phyloP scores from a whole-genome alignment of 2,888 invertebrate genomes.

The Abscondita cerata region DNA sequence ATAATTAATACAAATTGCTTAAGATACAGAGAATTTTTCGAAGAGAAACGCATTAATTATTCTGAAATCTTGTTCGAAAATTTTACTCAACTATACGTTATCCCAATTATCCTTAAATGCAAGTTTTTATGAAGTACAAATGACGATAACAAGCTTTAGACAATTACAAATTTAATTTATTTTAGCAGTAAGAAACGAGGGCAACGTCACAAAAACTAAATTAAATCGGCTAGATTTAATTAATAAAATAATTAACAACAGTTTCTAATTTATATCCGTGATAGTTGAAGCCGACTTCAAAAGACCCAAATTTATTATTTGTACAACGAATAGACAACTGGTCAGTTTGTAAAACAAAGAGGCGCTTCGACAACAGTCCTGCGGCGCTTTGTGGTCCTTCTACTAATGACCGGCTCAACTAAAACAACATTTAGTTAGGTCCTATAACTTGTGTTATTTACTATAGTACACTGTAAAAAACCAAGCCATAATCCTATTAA shows the following conservation, averaged over 20 bases:
- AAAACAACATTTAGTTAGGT: conserved; percentile 59
- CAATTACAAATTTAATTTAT: conserved; percentile 12
- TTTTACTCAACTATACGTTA: conserved; percentile 10
- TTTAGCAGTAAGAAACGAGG: background rate
- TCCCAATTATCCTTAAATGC: conserved; percentile 10
- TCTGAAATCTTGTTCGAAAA: conserved; percentile 19
- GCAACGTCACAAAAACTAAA: conserved; percentile 4
- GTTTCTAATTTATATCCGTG: conserved; percentile 13
- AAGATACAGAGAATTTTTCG: conserved; percentile 41
- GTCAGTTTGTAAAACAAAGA: conserved; percentile 32
- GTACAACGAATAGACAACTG: conserved; percentile 34
- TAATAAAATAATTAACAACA: conserved; percentile 11
- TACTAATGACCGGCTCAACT: conserved; percentile 56
- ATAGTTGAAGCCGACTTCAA: conserved; percentile 24
- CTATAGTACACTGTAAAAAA: conserved; percentile 40
- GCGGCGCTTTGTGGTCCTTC: conserved; percentile 54
- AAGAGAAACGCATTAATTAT: conserved; percentile 36
- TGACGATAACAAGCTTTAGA: conserved; percentile 16
- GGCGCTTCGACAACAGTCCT: conserved; percentile 39
- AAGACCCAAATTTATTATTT: conserved; percentile 29
- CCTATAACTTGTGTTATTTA: conserved; percentile 47
- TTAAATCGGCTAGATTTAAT: conserved; percentile 2
- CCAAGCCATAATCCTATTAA: conserved; percentile 2
- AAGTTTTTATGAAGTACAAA: conserved; percentile 16
- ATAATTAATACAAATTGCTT: conserved; percentile 55